Percentiles rank a stretch among this genome's conserved stretches.
Evolutionary conservation across 1,140 invertebrate genomes (phyloP).

Genomic region (Drosophila kanapiae): DNA sequence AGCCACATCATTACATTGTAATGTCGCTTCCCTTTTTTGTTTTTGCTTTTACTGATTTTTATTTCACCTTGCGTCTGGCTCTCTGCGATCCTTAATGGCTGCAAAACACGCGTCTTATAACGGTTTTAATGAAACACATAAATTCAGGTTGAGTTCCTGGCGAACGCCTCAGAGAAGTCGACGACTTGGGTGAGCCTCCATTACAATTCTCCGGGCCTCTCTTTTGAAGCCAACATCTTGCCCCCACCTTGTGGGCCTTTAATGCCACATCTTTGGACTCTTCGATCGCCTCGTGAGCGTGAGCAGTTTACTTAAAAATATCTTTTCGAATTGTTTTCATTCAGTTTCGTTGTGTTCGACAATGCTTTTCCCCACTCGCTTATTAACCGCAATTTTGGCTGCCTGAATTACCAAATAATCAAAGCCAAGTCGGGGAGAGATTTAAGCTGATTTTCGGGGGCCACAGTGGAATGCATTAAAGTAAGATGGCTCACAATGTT

Average conservation of each 20-base stretch:
- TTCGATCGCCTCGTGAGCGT: slow-evolving; percentile 58
- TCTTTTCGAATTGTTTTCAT: slow-evolving; percentile 37
- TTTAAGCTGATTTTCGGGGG: slow-evolving; percentile 21
- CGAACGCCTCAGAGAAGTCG: slow-evolving; percentile 48
- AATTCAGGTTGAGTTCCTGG: slow-evolving; percentile 65
- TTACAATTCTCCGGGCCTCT: slow-evolving; percentile 28
- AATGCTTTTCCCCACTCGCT: slow-evolving; percentile 21
- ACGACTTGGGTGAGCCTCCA: slow-evolving; percentile 68
- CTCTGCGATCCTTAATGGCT: slow-evolving; percentile 61
- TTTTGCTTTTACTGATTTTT: neutral
- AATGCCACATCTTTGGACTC: slow-evolving; percentile 4
- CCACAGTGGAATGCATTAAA: neutral
- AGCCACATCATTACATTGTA: slow-evolving; percentile 73
- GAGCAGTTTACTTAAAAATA: slow-evolving; percentile 68
- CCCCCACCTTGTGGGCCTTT: neutral
- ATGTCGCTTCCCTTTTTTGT: slow-evolving; percentile 23
- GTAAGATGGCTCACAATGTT: neutral
- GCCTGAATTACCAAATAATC: slow-evolving; percentile 44
- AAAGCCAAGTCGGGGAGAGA: slow-evolving; percentile 30
- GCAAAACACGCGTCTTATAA: slow-evolving; percentile 73
- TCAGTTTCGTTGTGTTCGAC: slow-evolving; percentile 1
- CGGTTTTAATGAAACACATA: slow-evolving; percentile 81
- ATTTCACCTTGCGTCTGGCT: neutral
- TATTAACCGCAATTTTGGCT: slow-evolving; percentile 54
- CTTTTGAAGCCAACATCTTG: neutral